phyloP scores from a whole-genome alignment of 1,140 invertebrate genomes.

The Mamestra configurata region DNA sequence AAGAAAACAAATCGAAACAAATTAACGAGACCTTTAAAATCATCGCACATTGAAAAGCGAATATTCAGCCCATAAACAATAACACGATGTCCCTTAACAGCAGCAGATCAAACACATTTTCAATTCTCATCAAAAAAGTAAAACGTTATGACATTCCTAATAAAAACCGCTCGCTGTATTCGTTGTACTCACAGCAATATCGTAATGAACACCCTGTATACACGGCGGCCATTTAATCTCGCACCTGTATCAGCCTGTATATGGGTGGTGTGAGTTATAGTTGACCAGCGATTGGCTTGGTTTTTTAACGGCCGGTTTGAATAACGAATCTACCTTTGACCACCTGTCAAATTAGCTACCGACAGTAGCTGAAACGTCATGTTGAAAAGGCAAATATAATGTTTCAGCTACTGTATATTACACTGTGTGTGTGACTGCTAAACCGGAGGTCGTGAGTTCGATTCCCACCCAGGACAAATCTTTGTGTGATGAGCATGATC shows the following conservation, averaged over 20 bases:
- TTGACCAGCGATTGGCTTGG: neutral
- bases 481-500: too few relatives aligned
- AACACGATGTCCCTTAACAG: slow-evolving; percentile 54
- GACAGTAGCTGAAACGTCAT: too few relatives aligned
- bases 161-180: slow-evolving; percentile 82
- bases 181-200: slow-evolving; percentile 82
- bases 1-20: slow-evolving; percentile 45
- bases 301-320: too few relatives aligned
- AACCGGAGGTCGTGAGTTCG: too few relatives aligned
- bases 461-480: too few relatives aligned
- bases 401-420: too few relatives aligned
- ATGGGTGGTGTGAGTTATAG: slow-evolving; percentile 55
- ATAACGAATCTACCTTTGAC: too few relatives aligned
- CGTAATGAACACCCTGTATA: slow-evolving; percentile 86
- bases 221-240: slow-evolving; percentile 85
- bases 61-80: slow-evolving; percentile 65
- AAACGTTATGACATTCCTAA: slow-evolving; percentile 81
- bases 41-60: slow-evolving; percentile 41
- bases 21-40: slow-evolving; percentile 46
- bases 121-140: slow-evolving; percentile 84
- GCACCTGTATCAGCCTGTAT: slow-evolving; percentile 83
- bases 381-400: too few relatives aligned
- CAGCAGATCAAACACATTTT: slow-evolving; percentile 81
- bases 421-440: too few relatives aligned
- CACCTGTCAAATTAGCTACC: too few relatives aligned